These are phyloP conservation scores for Dendroctonus valens DNA, from an alignment of 1,140 invertebrate species.

Conservation along the genomic window DNA sequence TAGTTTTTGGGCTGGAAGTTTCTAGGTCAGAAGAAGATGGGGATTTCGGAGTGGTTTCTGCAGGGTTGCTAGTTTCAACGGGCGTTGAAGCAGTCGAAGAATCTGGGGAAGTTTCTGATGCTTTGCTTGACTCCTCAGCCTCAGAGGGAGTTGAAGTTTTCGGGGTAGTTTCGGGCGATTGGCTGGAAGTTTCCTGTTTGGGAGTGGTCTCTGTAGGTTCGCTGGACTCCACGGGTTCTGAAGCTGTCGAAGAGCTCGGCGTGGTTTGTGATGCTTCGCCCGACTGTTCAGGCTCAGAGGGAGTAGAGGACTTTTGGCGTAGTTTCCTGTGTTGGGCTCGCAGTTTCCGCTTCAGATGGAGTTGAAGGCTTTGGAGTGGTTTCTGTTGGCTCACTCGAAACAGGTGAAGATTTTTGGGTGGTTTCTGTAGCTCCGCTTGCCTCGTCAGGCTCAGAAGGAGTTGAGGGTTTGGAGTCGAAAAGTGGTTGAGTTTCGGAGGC, in stretches of 20 bases:
- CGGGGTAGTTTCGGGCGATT: constrained; percentile 9
- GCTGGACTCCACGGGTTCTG: constrained; percentile 2
- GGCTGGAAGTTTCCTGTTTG: not conserved
- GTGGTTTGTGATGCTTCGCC: constrained; percentile 8
- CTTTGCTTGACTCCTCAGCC: not conserved
- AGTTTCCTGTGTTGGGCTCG: too few relatives aligned
- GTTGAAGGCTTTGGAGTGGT: too few relatives aligned
- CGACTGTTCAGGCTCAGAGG: not conserved
- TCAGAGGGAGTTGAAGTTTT: constrained; percentile 9
- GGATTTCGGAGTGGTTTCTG: constrained; percentile 12
- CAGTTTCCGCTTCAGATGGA: not conserved
- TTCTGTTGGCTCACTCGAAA: not conserved
- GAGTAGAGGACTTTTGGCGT: too few relatives aligned
- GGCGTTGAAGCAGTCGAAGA: constrained; percentile 5
- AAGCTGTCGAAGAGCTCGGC: not conserved
- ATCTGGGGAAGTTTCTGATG: constrained; percentile 1
- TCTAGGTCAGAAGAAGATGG: not conserved
- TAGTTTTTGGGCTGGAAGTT: constrained; percentile 9
- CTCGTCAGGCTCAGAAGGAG: too few relatives aligned
- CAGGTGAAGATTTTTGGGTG: constrained; percentile 6
- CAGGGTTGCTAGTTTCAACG: not conserved
- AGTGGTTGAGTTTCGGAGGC: too few relatives aligned
- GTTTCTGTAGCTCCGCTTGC: constrained; percentile 10
- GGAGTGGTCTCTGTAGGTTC: not conserved
- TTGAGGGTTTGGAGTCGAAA: too few relatives aligned